Percentiles rank a stretch among this genome's conserved stretches.
Conservation (phyloP, 2,888 invertebrate species). For the Apamea sordens region DNA sequence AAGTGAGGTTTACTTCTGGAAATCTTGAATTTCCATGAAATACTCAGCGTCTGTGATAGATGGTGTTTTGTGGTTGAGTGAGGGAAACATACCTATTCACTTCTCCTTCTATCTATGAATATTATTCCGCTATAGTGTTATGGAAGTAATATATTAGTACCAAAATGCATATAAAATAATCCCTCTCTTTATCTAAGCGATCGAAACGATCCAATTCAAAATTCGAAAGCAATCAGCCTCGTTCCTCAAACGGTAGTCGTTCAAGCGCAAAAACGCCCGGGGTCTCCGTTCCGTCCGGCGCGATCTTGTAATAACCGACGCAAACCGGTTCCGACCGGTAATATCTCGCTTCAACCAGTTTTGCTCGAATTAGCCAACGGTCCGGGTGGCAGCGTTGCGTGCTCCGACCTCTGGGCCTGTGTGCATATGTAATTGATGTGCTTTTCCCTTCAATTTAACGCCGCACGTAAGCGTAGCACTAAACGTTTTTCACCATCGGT, state of each 20-base stretch:
- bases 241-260: constrained; percentile 64
- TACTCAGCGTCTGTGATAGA: no score
- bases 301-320: constrained; percentile 71
- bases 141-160: not conserved
- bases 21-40: not conserved
- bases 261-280: constrained; percentile 69
- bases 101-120: not conserved
- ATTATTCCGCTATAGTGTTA: not conserved
- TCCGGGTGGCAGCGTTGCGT: constrained; percentile 77
- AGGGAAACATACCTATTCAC: no score
- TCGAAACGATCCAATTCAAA: constrained; percentile 68
- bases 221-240: constrained; percentile 67
- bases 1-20: not conserved
- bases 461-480: constrained; percentile 66
- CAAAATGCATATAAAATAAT: constrained; percentile 41
- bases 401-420: constrained; percentile 74
- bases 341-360: constrained; percentile 73
- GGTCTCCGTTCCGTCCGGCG: constrained; percentile 64
- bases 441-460: constrained; percentile 81
- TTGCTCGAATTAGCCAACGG: constrained; percentile 72
- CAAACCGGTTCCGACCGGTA: constrained; percentile 73
- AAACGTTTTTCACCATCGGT: constrained; percentile 70
- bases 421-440: constrained; percentile 83
- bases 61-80: not conserved
- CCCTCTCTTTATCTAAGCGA: constrained; percentile 56